phyloP scores from a whole-genome alignment of 2,797 vertebrate genomes.

The Loriculus beryllinus region DNA sequence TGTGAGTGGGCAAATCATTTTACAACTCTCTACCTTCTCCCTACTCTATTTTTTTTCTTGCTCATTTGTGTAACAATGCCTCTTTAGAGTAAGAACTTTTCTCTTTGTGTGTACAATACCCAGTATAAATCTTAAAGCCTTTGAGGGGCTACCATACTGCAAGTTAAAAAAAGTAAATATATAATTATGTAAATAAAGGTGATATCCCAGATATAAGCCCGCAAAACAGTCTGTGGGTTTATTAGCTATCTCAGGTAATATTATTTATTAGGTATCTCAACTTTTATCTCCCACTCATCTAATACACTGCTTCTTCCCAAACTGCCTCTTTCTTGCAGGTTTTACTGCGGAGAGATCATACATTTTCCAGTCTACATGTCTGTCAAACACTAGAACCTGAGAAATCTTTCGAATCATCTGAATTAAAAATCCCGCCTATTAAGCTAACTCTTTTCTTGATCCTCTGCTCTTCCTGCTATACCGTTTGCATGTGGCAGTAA shows the following conservation, averaged over 20 bases:
- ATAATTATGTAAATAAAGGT: background rate
- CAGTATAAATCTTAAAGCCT: background rate
- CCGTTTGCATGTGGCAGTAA: background rate
- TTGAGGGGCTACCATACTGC: background rate
- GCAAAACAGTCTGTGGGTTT: background rate
- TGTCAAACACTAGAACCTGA: background rate
- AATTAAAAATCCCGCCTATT: background rate
- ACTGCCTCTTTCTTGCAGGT: background rate
- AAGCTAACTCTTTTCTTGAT: background rate
- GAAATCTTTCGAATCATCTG: background rate
- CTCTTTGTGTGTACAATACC: background rate
- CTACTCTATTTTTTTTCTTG: background rate
- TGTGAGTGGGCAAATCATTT: background rate
- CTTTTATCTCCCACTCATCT: background rate
- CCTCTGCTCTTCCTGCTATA: background rate
- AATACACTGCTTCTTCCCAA: background rate
- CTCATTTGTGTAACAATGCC: background rate
- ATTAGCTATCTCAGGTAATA: background rate
- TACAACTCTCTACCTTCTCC: background rate
- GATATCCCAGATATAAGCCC: background rate
- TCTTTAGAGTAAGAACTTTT: background rate
- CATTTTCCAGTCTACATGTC: background rate
- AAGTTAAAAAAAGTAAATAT: background rate
- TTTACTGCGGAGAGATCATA: background rate
- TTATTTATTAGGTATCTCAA: background rate